Evolutionary conservation across 1,140 invertebrate genomes (phyloP).

Genomic region (Meloidogyne exigua): DNA sequence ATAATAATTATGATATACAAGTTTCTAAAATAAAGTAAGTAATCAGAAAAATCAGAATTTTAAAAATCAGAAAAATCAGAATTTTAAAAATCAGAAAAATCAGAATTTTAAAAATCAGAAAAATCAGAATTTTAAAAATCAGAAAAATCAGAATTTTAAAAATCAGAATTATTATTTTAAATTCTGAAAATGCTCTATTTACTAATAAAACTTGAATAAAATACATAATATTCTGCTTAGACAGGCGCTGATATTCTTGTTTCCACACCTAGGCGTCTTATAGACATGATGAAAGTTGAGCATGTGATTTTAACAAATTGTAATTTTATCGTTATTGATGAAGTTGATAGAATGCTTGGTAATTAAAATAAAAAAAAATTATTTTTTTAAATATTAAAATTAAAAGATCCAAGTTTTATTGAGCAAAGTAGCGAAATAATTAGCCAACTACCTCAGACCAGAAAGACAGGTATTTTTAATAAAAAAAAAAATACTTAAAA

Average conservation of each 20-base stretch:
- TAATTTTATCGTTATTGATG: not conserved
- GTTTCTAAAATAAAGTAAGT: constrained; percentile 51
- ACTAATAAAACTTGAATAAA: too few relatives aligned
- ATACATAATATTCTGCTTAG: too few relatives aligned
- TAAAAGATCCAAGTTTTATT: not conserved
- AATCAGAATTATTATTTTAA: too few relatives aligned
- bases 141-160: too few relatives aligned
- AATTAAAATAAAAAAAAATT: not conserved
- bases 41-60: too few relatives aligned
- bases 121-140: too few relatives aligned
- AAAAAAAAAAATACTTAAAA: too few relatives aligned
- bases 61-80: too few relatives aligned
- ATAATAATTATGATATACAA: constrained; percentile 60
- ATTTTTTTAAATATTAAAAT: not conserved
- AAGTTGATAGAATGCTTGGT: not conserved
- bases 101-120: too few relatives aligned
- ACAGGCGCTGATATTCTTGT: not conserved
- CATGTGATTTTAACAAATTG: not conserved
- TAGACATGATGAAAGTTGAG: not conserved
- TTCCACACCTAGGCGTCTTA: not conserved
- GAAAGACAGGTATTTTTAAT: not conserved
- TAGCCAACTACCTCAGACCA: not conserved
- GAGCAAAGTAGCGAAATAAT: not conserved
- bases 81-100: too few relatives aligned
- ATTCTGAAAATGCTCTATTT: too few relatives aligned